Base-by-base conservation (phyloP, 2,113 vertebrate genomes). In the Silurus glanis region DNA sequence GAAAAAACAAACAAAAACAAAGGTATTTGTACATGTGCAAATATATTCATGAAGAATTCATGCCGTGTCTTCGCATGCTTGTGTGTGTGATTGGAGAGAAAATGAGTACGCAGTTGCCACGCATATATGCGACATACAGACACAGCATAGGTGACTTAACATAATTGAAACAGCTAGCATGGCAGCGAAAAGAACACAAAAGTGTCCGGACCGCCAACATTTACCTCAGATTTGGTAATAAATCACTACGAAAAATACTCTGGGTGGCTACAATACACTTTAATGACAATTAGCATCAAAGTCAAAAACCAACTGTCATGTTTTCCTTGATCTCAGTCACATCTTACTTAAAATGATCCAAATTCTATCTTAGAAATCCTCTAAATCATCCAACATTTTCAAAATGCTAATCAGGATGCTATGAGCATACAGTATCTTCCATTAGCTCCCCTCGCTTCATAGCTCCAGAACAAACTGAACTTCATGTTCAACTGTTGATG, bases 21-120 rank as follows among this genome's bases (percentile, higher is more conserved):
- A 84, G 47, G 84, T 80, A 85, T 85, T 80, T 85, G 75, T 85
- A 76, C 83, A 78, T 85, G 84, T 85, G 84, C 84, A 85, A 85
- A 85, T 85, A 85, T 85, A 85, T 85, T 85, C 84, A 69, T 85
- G 55, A 80, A 80, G 61, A 85, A 85, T 45, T 80, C 84, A 56
- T 45, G 62, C n/a, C 0, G 75, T 69, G 75, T 80, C 83, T 79
- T 85, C 23, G 51, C 61, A 56, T 67, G 84, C 84, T 80, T 85
- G 55, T 58, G 66, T 84, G 83, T 72, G 83, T 62, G 71, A 25
- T 56, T 8, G 8, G 69, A 45, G 67, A 51, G 45, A 51, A 47
- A 49, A 6, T 51, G 45, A 14, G 16, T 5, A 47, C 47, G 53
- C 72, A 51, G 47, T 51, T 53, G 72, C 74, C 53, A 7, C n/a